These are phyloP conservation scores for Ctenopoma kingsleyae DNA, from an alignment of 2,797 vertebrate species.

Conservation along the genomic window DNA sequence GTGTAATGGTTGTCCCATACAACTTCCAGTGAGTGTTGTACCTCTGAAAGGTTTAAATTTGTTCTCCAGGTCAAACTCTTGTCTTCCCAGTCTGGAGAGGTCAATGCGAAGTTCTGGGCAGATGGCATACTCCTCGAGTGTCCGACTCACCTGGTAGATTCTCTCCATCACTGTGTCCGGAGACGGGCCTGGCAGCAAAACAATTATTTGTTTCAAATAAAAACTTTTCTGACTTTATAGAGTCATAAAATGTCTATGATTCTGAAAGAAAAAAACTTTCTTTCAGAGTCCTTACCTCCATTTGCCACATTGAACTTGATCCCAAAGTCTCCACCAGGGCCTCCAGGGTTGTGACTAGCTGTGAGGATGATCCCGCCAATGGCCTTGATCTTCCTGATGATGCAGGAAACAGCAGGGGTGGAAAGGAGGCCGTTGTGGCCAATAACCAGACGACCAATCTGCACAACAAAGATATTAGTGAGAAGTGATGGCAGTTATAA, in stretches of 20 bases:
- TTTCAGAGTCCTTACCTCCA: constrained; percentile 87
- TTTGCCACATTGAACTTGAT: constrained; percentile 97
- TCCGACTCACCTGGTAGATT: constrained; percentile 97
- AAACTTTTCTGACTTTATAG: not conserved
- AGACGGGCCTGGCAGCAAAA: constrained; percentile 88
- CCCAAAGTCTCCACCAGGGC: constrained; percentile 96
- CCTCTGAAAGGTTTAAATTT: constrained; percentile 99
- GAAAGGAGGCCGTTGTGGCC: constrained; percentile 97
- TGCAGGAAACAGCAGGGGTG: constrained; percentile 97
- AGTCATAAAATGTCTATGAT: not conserved
- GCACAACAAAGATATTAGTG: constrained; percentile 39
- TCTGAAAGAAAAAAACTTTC: not conserved
- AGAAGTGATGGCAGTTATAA: not conserved
- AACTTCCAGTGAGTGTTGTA: constrained; percentile 61
- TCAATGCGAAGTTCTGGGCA: constrained; percentile 96
- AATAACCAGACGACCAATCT: constrained; percentile 97
- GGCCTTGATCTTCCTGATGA: constrained; percentile 98
- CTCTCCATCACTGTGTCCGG: constrained; percentile 94
- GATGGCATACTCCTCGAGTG: constrained; percentile 96
- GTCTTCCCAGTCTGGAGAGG: constrained; percentile 94
- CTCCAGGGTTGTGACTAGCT: constrained; percentile 97
- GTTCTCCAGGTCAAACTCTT: constrained; percentile 98
- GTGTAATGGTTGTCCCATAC: not conserved
- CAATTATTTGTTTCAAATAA: not conserved
- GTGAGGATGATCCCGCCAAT: constrained; percentile 97